These are phyloP conservation scores for Epiblema foenella DNA, from an alignment of 2,888 invertebrate species.

Conservation along the genomic window DNA sequence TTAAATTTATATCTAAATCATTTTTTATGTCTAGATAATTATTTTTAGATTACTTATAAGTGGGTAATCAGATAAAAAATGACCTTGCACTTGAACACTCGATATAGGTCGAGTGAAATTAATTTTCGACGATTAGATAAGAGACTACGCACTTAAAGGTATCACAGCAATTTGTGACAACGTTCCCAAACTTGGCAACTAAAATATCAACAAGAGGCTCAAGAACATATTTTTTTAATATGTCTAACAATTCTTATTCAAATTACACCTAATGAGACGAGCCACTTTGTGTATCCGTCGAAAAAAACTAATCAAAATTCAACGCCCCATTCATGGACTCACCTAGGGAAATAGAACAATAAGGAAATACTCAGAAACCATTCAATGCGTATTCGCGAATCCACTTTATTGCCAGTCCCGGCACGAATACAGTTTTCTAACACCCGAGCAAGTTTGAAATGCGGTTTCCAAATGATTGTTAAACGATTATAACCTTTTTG, in stretches of 20 bases:
- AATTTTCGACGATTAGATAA: conserved; percentile 19
- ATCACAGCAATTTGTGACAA: not conserved
- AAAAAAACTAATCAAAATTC: conserved; percentile 69
- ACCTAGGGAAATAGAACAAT: conserved; percentile 70
- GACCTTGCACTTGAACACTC: conserved; percentile 21
- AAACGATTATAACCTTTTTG: conserved; percentile 58
- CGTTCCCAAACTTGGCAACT: not conserved
- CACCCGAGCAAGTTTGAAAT: conserved; percentile 51
- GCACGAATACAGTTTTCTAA: conserved; percentile 76
- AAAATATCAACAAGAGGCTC: conserved; percentile 1
- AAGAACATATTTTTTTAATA: not conserved
- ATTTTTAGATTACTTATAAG: not conserved
- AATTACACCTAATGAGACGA: conserved; percentile 10
- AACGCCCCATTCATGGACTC: conserved; percentile 72
- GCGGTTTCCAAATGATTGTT: conserved; percentile 55
- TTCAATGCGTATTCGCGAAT: conserved; percentile 77
- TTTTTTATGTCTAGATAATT: not conserved
- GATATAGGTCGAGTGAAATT: not conserved
- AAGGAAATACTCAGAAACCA: conserved; percentile 82
- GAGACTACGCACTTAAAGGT: not conserved
- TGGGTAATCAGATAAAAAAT: conserved; percentile 2
- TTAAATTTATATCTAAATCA: not conserved
- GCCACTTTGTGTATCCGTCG: conserved; percentile 48
- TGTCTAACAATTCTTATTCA: conserved; percentile 21
- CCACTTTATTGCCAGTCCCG: conserved; percentile 68